Base-by-base conservation (phyloP, 2,888 invertebrate genomes). In the Mayetiola destructor region DNA sequence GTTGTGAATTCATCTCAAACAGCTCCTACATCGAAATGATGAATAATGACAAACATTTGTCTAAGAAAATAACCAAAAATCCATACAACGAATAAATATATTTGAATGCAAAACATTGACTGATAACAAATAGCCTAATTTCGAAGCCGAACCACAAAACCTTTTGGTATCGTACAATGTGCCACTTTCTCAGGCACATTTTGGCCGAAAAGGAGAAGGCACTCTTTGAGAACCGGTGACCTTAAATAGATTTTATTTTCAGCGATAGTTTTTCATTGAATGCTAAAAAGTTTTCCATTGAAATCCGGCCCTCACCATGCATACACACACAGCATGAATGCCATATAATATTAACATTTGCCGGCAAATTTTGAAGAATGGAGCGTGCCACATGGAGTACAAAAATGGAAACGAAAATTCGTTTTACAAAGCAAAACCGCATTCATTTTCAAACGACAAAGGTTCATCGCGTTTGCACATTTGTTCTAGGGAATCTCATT, bases 391-490 rank as follows among this genome's bases (percentile, higher is more conserved):
- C 9, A 12, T 9, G 32, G n/a, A 8, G n/a, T 27, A 2, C 23
- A 48, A n/a, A n/a, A 48, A 48, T 4, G 5, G 14, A 27, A 48
- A n/a, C 16, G 48, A 48, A 48, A 48, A 48, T n/a, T n/a, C 48
- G 27, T 48, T 48, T 27, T 48, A 23, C 23, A 48, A 48, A 48
- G 27, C 48, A 48, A 48, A n/a, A 48, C 48, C 48, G 48, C 48
- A 48, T 48, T 48, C 48, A 48, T 48, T 48, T n/a, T 48, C 20
- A 48, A 48, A 48, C 27, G 48, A 48, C 48, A 48, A 48, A 40
- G 27, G 48, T 23, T 48, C 27, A 27, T 48, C 48, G 48, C 48
- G 48, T 48, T n/a, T 48, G 27, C 27, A 48, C 23, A 48, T 48
- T 23, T 48, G 48, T 27, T 23, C 21, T 2, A 48, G 48, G 27